These are phyloP conservation scores for Stylophora pistillata DNA, from an alignment of 64 coral and sea anemone species.

Conservation along the genomic window DNA sequence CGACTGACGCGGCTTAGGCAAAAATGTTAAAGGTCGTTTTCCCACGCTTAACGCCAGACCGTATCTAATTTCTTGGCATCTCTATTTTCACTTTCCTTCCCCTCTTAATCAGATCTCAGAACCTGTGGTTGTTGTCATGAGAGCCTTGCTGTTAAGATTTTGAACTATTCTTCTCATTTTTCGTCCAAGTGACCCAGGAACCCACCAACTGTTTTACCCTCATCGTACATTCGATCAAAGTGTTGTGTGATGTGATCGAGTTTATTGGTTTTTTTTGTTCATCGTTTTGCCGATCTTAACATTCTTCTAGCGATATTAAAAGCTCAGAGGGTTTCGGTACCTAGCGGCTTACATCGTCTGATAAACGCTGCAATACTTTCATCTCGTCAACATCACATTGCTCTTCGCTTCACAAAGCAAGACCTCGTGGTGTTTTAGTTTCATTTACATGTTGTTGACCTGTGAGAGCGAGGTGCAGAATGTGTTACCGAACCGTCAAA, in stretches of 20 bases:
- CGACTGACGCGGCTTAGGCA: neutral
- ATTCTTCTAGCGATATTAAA: slow-evolving; percentile 1
- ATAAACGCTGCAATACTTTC: neutral
- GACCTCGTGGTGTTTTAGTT: slow-evolving; percentile 38
- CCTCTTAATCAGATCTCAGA: slow-evolving; percentile 1
- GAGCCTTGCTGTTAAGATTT: neutral
- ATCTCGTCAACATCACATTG: neutral
- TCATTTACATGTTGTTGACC: neutral
- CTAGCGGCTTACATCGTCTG: neutral
- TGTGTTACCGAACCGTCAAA: neutral
- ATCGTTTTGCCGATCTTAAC: neutral
- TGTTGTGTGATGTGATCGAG: neutral
- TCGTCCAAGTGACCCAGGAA: neutral
- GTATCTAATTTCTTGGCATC: slow-evolving; percentile 30
- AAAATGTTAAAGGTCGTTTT: slow-evolving; percentile 30
- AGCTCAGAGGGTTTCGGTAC: neutral
- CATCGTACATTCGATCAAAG: neutral
- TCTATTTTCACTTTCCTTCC: neutral
- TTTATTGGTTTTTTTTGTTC: neutral
- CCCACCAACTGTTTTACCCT: neutral
- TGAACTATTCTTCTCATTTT: neutral
- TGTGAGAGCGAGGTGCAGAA: neutral
- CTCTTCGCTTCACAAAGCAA: neutral
- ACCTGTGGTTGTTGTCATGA: neutral
- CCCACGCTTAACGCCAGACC: slow-evolving; percentile 27